Conservation (phyloP, 2,113 vertebrate species). For the Varanus salvator region DNA sequence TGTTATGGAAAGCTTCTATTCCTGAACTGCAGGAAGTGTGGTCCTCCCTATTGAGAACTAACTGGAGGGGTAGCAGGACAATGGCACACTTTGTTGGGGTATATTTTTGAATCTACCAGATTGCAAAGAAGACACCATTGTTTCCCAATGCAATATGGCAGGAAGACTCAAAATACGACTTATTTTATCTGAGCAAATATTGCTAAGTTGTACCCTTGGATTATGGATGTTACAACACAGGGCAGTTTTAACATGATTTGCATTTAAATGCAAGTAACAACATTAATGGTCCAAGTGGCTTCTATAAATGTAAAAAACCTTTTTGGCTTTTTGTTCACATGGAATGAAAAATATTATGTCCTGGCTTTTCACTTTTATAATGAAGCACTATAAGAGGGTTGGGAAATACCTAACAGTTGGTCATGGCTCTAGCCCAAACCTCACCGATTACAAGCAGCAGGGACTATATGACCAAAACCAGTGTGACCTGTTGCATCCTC, state of each 20-base stretch:
- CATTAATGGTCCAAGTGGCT: background rate
- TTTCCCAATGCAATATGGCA: background rate
- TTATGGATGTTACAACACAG: background rate
- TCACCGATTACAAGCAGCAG: background rate
- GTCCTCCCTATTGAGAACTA: background rate
- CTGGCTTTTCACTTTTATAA: background rate
- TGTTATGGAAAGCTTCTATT: constrained; percentile 3
- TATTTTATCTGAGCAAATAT: background rate
- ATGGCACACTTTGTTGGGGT: background rate
- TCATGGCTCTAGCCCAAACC: background rate
- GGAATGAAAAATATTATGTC: background rate
- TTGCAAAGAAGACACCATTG: background rate
- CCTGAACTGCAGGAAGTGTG: background rate
- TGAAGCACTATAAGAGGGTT: background rate
- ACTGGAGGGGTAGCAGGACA: background rate
- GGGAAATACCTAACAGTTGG: too few relatives aligned
- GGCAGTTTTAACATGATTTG: background rate
- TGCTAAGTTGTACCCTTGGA: background rate
- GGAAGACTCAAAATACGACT: background rate
- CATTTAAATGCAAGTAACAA: background rate
- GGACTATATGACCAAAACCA: background rate
- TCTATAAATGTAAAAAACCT: background rate
- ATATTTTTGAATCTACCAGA: background rate
- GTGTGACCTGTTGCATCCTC: background rate
- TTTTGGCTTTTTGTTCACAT: too few relatives aligned